These are phyloP conservation scores for Littorina saxatilis DNA, from an alignment of 1,140 invertebrate genomes.

Conservation along the genomic window DNA sequence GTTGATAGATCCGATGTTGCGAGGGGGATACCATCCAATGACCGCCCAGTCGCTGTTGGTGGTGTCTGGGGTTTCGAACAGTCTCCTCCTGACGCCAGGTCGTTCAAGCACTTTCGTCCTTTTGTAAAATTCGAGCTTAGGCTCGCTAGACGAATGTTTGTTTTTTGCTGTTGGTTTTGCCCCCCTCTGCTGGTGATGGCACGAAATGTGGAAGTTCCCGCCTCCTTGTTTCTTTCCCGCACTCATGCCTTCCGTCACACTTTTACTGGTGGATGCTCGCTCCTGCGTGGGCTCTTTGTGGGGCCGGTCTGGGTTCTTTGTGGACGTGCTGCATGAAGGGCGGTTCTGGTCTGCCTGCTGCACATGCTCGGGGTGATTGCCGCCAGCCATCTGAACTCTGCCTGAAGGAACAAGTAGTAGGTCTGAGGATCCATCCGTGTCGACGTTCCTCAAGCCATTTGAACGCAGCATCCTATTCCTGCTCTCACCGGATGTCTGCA, in stretches of 20 bases:
- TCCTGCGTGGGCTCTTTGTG: not conserved
- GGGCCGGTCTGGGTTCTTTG: not conserved
- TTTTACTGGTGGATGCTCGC: not conserved
- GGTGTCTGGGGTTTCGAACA: not conserved
- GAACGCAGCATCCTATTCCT: not conserved
- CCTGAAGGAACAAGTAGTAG: not conserved
- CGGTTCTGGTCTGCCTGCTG: conserved; percentile 14
- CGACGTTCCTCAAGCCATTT: not conserved
- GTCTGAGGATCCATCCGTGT: not conserved
- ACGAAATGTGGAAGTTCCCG: not conserved
- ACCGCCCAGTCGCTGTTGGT: not conserved
- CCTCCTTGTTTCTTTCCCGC: not conserved
- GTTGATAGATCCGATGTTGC: not conserved
- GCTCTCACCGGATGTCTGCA: not conserved
- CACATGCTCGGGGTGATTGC: conserved; percentile 29
- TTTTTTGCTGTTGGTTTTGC: not conserved
- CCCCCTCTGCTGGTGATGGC: not conserved
- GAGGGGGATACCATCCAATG: not conserved
- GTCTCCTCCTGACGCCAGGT: not conserved
- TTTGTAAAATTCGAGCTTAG: not conserved
- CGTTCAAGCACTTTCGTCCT: not conserved
- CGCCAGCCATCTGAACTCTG: not conserved
- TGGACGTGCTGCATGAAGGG: not conserved
- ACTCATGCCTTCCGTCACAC: not conserved
- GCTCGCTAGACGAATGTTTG: conserved; percentile 5